Conservation (phyloP, 1,140 invertebrate species). For the Maconellicoccus hirsutus region DNA sequence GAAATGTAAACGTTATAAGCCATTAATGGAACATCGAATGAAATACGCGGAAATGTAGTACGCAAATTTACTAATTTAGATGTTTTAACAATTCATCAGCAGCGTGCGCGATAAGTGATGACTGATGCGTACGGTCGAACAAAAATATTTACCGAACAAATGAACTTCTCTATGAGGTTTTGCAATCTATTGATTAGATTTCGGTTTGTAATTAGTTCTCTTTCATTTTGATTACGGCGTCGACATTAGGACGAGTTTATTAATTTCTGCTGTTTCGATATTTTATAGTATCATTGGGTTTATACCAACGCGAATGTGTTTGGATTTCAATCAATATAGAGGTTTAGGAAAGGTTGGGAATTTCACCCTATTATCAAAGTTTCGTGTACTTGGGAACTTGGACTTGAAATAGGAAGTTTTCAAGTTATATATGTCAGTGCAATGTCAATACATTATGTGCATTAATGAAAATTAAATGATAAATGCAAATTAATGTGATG, state of each 20-base stretch:
- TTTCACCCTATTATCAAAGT: no score
- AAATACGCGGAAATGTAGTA: background rate
- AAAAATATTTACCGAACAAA: conserved; percentile 1
- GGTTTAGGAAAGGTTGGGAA: no score
- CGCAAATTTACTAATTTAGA: background rate
- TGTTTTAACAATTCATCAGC: background rate
- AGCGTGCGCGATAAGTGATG: background rate
- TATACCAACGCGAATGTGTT: no score
- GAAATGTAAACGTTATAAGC: background rate
- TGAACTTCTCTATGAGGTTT: background rate
- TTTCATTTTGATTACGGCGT: background rate
- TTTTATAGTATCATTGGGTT: background rate
- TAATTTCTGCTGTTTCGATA: background rate
- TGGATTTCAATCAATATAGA: no score
- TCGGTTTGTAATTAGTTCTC: background rate
- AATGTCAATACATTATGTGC: no score
- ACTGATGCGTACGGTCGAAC: background rate
- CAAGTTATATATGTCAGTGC: no score
- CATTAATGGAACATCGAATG: background rate
- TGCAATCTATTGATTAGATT: background rate
- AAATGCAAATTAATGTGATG: no score
- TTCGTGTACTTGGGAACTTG: no score
- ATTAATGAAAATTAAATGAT: no score
- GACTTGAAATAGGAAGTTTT: no score
- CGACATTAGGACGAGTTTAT: background rate